Base-by-base conservation (phyloP, 2,797 vertebrate species). In the Acanthis flammea region DNA sequence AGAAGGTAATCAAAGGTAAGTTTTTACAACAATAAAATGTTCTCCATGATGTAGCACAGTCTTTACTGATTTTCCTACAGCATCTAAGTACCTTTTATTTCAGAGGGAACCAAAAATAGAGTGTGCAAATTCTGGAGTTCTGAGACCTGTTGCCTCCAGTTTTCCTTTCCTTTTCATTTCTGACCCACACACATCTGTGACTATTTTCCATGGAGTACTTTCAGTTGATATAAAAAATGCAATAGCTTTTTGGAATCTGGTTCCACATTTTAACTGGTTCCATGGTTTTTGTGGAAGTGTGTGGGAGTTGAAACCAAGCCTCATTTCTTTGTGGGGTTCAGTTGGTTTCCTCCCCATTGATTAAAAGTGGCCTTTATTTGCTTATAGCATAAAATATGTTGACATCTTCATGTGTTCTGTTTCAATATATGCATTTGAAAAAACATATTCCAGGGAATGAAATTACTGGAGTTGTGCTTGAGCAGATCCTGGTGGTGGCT, bases 1-100 rank as follows among this genome's bases (percentile, higher is more conserved):
- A 92, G 82, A 98, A 97, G 88, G 92, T 86, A 62, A 94, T 91
- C 96, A 97, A 88, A 86, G 25, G 96, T 97, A 97, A 97, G 95
- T 33, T 48, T 27, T 14, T 25, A 51, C 54, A 72, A 22, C 12
- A 61, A 15, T 65, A 42, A 85, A 82, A 70, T 15, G 8, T 65
- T 90, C 12, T 54, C 12, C 12, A 2, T 31, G 39, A 35, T 15
- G 14, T 25, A 31, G 19, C 58, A 27, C 14, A 9, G 42, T 25
- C 35, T 70, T 67, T 41, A 22, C 42, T 28, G 60, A 9, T 60
- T 73, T 88, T 39, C n/a, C 54, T 73, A 7, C 21, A 47, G 35
- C 6, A 5, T 47, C 76, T 51, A 54, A 80, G 28, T 41, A 12
- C 17, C 1, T 2, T 15, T 42, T n/a, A 42, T 74, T 50, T 17